These are phyloP conservation scores for Microcebus murinus DNA, from an alignment of 2,113 vertebrate genomes.

Conservation along the genomic window DNA sequence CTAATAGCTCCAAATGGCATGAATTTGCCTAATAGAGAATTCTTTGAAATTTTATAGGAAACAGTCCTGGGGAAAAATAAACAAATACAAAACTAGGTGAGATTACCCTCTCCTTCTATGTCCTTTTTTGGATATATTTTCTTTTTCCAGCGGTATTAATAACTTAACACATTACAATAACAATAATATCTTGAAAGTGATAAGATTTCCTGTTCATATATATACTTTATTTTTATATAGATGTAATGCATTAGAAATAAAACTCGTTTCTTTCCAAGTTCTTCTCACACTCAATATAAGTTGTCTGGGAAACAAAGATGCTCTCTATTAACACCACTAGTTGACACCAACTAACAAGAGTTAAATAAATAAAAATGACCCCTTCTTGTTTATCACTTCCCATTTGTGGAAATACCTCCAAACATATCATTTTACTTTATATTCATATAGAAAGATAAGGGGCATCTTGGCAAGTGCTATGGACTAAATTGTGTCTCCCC, in stretches of 20 bases:
- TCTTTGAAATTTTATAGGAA: slow-evolving; percentile 69
- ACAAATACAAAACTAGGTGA: slow-evolving; percentile 54
- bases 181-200: background rate
- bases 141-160: background rate
- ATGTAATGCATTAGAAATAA: background rate
- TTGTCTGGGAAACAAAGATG: background rate
- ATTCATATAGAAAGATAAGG: background rate
- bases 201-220: background rate
- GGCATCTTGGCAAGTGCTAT: background rate
- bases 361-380: background rate
- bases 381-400: background rate
- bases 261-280: background rate
- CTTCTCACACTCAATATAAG: background rate
- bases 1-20: background rate
- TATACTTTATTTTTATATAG: background rate
- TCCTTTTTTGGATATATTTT: slow-evolving; percentile 56
- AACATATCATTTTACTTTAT: background rate
- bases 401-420: background rate
- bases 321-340: background rate
- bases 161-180: slow-evolving; percentile 51
- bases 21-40: slow-evolving; percentile 50
- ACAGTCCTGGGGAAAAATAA: background rate
- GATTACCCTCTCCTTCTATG: background rate
- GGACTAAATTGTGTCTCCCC: background rate
- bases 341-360: background rate